A percentile compares a stretch with the other conserved stretches of the same genome.
phyloP scores from a whole-genome alignment of 1,140 invertebrate species.

The Calycopis cecrops region DNA sequence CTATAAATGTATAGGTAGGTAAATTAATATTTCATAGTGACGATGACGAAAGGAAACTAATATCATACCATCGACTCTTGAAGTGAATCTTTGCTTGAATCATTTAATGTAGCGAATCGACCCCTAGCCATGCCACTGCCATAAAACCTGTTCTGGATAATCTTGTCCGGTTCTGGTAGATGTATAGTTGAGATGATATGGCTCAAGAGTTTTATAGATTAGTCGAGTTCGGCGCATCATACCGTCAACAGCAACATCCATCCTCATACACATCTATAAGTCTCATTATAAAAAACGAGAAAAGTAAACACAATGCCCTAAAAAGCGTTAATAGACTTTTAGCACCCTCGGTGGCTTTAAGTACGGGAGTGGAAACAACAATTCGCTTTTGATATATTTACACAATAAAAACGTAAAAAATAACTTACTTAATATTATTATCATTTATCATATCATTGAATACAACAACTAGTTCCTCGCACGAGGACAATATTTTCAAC shows the following conservation, averaged over 20 bases:
- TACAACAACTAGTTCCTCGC: conserved; percentile 72
- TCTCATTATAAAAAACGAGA: conserved; percentile 31
- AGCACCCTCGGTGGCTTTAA: conserved; percentile 68
- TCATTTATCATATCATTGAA: conserved; percentile 65
- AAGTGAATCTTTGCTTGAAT: not conserved
- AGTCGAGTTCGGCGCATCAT: conserved; percentile 7
- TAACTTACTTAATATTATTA: conserved; percentile 76
- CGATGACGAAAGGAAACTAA: too few relatives aligned
- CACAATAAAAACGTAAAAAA: conserved; percentile 75
- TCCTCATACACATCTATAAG: conserved; percentile 38
- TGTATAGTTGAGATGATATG: conserved; percentile 31
- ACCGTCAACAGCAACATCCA: conserved; percentile 19
- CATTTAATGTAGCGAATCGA: conserved; percentile 22
- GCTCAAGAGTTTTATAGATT: conserved; percentile 11
- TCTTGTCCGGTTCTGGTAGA: conserved; percentile 24
- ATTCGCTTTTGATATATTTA: conserved; percentile 67
- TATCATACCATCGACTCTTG: too few relatives aligned
- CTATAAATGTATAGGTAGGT: too few relatives aligned
- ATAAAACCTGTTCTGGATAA: conserved; percentile 27
- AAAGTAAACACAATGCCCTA: conserved; percentile 31
- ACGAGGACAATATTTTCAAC: conserved; percentile 68
- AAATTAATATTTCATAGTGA: too few relatives aligned
- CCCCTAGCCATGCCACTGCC: conserved; percentile 31
- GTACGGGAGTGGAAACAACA: conserved; percentile 66
- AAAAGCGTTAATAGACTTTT: conserved; percentile 70